Percentiles rank a stretch among this genome's conserved stretches.
Conservation (phyloP, 2,888 invertebrate genomes). For the Ochropacha duplaris region DNA sequence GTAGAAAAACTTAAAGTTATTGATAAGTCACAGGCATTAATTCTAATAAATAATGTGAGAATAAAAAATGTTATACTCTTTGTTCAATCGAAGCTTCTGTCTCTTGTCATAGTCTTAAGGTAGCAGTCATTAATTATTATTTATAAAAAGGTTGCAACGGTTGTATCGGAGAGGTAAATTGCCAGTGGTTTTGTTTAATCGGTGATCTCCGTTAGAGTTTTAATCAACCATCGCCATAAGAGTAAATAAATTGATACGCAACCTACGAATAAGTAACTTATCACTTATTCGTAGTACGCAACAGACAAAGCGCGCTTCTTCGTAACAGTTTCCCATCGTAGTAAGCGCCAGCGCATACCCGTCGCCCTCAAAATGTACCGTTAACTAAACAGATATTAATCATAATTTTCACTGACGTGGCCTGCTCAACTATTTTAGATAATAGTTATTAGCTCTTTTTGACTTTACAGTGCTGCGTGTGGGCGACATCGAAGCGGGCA, state of each 20-base stretch:
- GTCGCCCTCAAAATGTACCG: conserved; percentile 52
- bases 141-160: neutral
- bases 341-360: conserved; percentile 14
- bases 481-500: conserved; percentile 58
- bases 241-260: conserved; percentile 5
- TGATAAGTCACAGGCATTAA: neutral
- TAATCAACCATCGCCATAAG: conserved; percentile 3
- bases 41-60: neutral
- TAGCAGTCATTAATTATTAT: neutral
- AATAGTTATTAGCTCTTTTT: conserved; percentile 79
- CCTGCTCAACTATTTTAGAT: conserved; percentile 72
- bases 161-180: conserved; percentile 23
- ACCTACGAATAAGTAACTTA: no score
- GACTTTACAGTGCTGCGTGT: conserved; percentile 70
- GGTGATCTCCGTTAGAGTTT: conserved; percentile 7
- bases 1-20: neutral
- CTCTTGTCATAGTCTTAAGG: neutral
- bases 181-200: neutral
- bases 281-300: no score
- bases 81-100: neutral
- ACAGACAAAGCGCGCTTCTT: conserved; percentile 6
- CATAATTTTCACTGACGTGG: conserved; percentile 80
- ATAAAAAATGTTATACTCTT: neutral
- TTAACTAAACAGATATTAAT: conserved; percentile 82
- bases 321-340: conserved; percentile 48